These are phyloP conservation scores for Endomychus coccineus DNA, from an alignment of 2,888 invertebrate genomes.

Conservation along the genomic window DNA sequence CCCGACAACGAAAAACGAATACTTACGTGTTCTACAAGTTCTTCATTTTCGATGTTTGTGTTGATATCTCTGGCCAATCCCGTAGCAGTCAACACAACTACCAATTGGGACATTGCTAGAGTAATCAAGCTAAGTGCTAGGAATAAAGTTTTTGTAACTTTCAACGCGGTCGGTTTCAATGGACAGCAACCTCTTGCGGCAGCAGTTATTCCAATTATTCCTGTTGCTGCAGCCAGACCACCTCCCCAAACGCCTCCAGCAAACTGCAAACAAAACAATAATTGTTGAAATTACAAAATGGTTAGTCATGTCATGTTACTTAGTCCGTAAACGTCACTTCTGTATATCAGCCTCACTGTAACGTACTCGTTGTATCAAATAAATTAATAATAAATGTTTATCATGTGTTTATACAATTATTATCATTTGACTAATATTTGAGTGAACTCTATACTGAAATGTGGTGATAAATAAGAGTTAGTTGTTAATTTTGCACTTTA, in stretches of 20 bases:
- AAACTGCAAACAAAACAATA: conserved; percentile 31
- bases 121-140: conserved; percentile 56
- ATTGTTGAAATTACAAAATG: conserved; percentile 9
- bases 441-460: too few relatives aligned
- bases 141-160: conserved; percentile 55
- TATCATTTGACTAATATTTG: too few relatives aligned
- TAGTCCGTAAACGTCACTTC: too few relatives aligned
- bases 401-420: too few relatives aligned
- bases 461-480: too few relatives aligned
- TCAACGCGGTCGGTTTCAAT: conserved; percentile 43
- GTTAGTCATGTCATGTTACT: too few relatives aligned
- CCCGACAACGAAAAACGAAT: too few relatives aligned
- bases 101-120: conserved; percentile 53
- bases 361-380: too few relatives aligned
- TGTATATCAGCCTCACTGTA: too few relatives aligned
- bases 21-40: too few relatives aligned
- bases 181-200: conserved; percentile 51
- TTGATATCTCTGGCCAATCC: conserved; percentile 55
- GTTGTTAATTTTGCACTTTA: too few relatives aligned
- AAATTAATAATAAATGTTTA: too few relatives aligned
- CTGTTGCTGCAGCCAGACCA: conserved; percentile 55
- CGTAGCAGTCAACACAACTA: conserved; percentile 53
- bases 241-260: conserved; percentile 66
- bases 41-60: conserved; percentile 24
- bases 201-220: conserved; percentile 55